These are phyloP conservation scores for Ctenosaura bakeri DNA, from an alignment of 2,797 vertebrate genomes.

Conservation along the genomic window DNA sequence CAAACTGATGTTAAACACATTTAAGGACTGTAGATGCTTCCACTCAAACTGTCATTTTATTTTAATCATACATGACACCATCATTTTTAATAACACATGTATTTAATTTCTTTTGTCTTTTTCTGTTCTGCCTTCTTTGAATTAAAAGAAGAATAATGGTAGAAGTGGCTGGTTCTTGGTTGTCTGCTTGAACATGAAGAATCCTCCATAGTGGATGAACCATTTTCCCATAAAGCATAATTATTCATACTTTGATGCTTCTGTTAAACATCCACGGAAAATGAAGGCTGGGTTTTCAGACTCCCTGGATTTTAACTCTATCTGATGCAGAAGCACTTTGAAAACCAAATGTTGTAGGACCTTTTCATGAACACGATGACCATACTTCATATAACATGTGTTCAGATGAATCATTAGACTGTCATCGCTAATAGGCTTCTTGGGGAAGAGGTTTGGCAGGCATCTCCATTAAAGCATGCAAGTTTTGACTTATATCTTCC, in stretches of 20 bases:
- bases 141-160: neutral
- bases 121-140: neutral
- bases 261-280: neutral
- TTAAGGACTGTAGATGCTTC: too few species aligned
- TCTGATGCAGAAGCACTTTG: constrained; percentile 16
- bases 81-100: neutral
- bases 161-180: neutral
- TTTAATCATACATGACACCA: too few species aligned
- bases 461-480: neutral
- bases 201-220: neutral
- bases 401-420: constrained; percentile 39
- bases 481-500: constrained; percentile 27
- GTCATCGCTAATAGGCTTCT: constrained; percentile 14
- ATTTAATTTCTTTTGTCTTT: neutral
- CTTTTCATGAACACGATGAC: constrained; percentile 24
- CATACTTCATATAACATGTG: neutral
- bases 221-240: neutral
- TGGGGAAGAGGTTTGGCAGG: constrained; percentile 12
- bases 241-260: neutral
- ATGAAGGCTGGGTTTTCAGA: neutral
- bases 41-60: too few species aligned
- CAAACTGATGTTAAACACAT: too few species aligned
- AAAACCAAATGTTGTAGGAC: constrained; percentile 7
- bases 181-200: neutral
- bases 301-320: neutral